Evolutionary conservation across 2,797 vertebrate genomes (phyloP), one percentile per base, ranked within the genome.

Genomic region (Scolopax bukidnonensis): DNA sequence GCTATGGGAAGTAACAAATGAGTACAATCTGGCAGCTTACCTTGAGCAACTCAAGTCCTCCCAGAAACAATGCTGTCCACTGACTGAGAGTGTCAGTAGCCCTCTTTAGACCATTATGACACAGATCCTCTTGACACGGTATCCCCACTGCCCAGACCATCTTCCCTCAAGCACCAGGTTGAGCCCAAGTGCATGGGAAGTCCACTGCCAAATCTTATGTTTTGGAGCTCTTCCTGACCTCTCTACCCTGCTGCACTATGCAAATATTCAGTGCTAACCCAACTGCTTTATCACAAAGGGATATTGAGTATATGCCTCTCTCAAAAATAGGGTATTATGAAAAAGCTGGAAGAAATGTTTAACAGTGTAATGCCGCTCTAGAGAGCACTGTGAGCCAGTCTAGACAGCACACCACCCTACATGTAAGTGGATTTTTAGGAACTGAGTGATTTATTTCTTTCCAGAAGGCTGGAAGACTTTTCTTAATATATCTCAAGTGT

Each of bases 281-380:
- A 11, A 30, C 17, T 51, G 51, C 54, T 76, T 64, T 83, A 75
- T 41, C 36, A 2, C 32, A 81, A 83, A 2, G 11, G 12, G 21
- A 47, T 47, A 77, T 54, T 53, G 87, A 83, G 51, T 23, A 40
- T 18, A 30, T 14, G 17, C 41, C 15, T 94, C 54, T 93, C 45
- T 84, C 48, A 54, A 68, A 92, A 88, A 33, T 0, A 71, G 8
- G 3, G 21, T 75, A 82, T 77, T 86, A 84, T 28, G 59, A 96
- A 86, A 80, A 95, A 91, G 74, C 32, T 60, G 40, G 73, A 75
- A 41, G 18, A 92, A 97, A 90, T 57, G 69, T 92, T 91, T 88
- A 96, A 60, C 84, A 93, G 96, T 91, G 93, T 95, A 87, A 3
- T 33, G 63, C 50, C 93, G 92, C 92, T 91, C 80, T 84, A 59